phyloP scores from a whole-genome alignment of 2,797 vertebrate species.

The Pseudomugil tenellus region DNA sequence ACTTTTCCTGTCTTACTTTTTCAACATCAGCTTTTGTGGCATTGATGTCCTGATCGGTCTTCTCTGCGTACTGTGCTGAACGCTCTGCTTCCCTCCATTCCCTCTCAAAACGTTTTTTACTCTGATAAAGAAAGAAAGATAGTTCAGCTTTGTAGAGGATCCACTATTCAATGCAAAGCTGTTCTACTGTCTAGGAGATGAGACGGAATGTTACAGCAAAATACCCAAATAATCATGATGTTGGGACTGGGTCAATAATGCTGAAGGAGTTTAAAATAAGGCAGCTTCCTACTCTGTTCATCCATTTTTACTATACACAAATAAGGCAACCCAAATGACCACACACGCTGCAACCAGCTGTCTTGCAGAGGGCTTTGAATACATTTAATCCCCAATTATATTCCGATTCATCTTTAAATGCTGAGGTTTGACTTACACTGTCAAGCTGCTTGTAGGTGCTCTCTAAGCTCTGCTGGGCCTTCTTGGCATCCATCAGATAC shows the following conservation, averaged over 20 bases:
- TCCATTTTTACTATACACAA: slow-evolving; percentile 54
- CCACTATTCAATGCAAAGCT: slow-evolving; percentile 28
- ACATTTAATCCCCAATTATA: background rate
- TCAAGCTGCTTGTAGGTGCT: slow-evolving; percentile 90
- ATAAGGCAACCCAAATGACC: slow-evolving; percentile 35
- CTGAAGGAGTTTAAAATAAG: slow-evolving; percentile 16
- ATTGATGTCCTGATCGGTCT: slow-evolving; percentile 90
- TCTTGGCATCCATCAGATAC: slow-evolving; percentile 89
- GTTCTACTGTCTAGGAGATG: slow-evolving; percentile 20
- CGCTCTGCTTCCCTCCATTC: slow-evolving; percentile 92
- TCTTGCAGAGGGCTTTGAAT: background rate
- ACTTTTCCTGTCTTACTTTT: slow-evolving; percentile 77
- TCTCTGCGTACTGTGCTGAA: slow-evolving; percentile 85
- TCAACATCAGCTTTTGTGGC: slow-evolving; percentile 93
- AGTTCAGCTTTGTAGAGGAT: slow-evolving; percentile 27
- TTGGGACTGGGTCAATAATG: slow-evolving; percentile 13
- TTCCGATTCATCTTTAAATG: slow-evolving; percentile 6
- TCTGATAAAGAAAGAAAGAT: slow-evolving; percentile 70
- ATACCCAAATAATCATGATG: slow-evolving; percentile 27
- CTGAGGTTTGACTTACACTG: slow-evolving; percentile 80
- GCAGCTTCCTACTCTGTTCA: slow-evolving; percentile 23
- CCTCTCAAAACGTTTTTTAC: slow-evolving; percentile 91
- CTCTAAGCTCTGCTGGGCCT: slow-evolving; percentile 90
- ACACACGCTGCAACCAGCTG: slow-evolving; percentile 11
- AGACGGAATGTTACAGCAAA: background rate